Conservation (phyloP, 2,888 invertebrate species). For the Xanthorhoe spadicearia region DNA sequence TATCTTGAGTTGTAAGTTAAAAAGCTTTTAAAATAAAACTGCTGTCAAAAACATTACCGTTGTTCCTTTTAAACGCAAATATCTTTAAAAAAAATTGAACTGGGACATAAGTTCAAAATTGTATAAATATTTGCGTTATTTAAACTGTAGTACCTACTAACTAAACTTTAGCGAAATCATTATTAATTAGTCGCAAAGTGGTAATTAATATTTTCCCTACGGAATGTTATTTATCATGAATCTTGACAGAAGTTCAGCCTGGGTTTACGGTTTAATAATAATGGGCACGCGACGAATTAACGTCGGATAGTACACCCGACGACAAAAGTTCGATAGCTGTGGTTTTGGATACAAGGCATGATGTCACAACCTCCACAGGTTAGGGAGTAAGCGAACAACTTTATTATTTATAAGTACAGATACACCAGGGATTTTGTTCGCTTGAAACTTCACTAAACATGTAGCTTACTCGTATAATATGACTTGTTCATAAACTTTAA, state of each 20-base stretch:
- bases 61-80: too few relatives aligned
- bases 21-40: too few relatives aligned
- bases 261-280: constrained; percentile 56
- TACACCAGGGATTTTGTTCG: neutral
- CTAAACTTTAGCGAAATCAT: constrained; percentile 20
- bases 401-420: neutral
- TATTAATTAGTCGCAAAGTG: constrained; percentile 42
- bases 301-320: constrained; percentile 29
- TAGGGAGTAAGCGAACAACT: neutral
- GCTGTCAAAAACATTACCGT: too few relatives aligned
- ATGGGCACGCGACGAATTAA: constrained; percentile 60
- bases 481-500: neutral
- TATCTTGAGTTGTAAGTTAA: too few relatives aligned
- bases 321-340: constrained; percentile 8
- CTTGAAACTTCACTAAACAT: neutral
- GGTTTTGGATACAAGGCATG: neutral
- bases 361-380: neutral
- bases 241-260: constrained; percentile 51
- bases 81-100: too few relatives aligned
- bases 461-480: neutral
- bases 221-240: constrained; percentile 55
- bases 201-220: constrained; percentile 53
- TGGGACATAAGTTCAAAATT: too few relatives aligned
- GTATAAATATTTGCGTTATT: too few relatives aligned
- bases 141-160: neutral